Evolutionary conservation across 1,140 invertebrate species (phyloP).

Genomic region (Drosophila busckii): DNA sequence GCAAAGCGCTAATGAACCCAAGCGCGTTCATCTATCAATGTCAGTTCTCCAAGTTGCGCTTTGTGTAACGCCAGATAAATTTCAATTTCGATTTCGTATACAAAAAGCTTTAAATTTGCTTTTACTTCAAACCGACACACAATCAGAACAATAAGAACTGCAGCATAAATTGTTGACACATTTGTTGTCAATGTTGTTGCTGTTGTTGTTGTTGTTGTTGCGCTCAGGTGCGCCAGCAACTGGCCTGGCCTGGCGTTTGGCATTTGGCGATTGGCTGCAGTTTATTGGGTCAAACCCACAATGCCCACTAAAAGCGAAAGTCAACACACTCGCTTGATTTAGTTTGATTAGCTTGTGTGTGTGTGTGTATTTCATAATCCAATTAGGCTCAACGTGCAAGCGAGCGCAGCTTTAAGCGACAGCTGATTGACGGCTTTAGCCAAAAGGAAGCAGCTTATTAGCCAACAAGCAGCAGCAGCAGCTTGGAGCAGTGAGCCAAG

Average conservation of each 20-base stretch:
- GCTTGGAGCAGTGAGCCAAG: constrained; percentile 12
- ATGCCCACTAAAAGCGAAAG: constrained; percentile 40
- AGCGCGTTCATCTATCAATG: constrained; percentile 68
- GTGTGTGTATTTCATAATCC: constrained; percentile 64
- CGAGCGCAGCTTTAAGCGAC: constrained; percentile 56
- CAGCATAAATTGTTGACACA: constrained; percentile 36
- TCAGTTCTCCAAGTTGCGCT: constrained; percentile 43
- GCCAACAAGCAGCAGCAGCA: no score
- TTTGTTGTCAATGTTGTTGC: constrained; percentile 8
- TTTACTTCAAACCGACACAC: constrained; percentile 35
- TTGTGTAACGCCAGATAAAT: constrained; percentile 31
- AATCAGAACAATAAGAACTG: constrained; percentile 33
- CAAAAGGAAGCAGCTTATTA: constrained; percentile 69
- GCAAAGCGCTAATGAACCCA: constrained; percentile 64
- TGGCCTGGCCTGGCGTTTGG: constrained; percentile 8
- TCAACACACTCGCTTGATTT: constrained; percentile 29
- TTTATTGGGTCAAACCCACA: constrained; percentile 38
- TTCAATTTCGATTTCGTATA: constrained; percentile 55
- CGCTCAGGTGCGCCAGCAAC: constrained; percentile 26
- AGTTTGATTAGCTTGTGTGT: constrained; percentile 15
- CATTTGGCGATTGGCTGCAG: constrained; percentile 1
- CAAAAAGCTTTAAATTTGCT: constrained; percentile 45
- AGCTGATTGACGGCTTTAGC: constrained; percentile 61
- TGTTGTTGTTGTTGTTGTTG: constrained; percentile 6
- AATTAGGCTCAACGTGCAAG: constrained; percentile 43